These are phyloP conservation scores for Lithophane socia DNA, from an alignment of 2,888 invertebrate genomes.

Conservation along the genomic window DNA sequence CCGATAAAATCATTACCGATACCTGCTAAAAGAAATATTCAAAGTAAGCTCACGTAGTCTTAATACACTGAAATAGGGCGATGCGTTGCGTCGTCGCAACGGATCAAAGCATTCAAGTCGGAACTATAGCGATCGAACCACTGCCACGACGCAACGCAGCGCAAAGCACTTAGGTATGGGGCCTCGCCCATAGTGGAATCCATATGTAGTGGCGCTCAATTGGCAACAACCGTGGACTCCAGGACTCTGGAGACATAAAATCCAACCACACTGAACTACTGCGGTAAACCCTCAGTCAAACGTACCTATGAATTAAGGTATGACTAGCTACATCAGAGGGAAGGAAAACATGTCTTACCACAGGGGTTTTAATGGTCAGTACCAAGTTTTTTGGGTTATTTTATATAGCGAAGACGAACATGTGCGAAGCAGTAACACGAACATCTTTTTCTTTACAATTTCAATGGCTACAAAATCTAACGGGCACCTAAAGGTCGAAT, in stretches of 20 bases:
- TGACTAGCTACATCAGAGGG: background rate
- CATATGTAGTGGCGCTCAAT: background rate
- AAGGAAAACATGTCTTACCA: background rate
- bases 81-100: too few species aligned
- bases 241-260: background rate
- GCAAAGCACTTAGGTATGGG: too few species aligned
- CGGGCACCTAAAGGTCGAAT: background rate
- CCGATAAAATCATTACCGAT: background rate
- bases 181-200: too few species aligned
- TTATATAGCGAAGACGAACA: background rate
- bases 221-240: background rate
- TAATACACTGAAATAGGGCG: background rate
- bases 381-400: background rate
- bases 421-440: background rate
- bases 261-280: constrained; percentile 6
- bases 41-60: background rate
- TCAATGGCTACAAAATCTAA: background rate
- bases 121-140: too few species aligned
- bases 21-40: background rate
- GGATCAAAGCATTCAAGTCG: too few species aligned
- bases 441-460: background rate
- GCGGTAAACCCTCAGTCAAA: background rate
- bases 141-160: too few species aligned
- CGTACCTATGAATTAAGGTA: background rate
- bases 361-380: background rate